Base-by-base conservation (phyloP, 2,113 vertebrate genomes). In the Atractosteus spatula region DNA sequence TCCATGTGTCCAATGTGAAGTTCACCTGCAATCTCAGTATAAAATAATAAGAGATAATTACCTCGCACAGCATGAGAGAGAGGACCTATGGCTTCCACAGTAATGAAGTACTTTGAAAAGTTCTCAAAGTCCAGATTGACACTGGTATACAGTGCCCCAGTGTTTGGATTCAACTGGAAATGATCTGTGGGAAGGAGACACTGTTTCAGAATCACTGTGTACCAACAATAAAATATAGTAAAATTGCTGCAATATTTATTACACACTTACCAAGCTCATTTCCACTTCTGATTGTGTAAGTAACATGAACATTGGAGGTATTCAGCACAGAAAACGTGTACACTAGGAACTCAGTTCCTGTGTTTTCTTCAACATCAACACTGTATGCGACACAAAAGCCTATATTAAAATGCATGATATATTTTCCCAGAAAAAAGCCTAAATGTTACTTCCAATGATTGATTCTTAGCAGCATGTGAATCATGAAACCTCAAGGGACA, bases 191-290 rank as follows among this genome's bases (percentile, higher is more conserved):
- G 44, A 61, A 43, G 56, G 42, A 79, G 2, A 0, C 3, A 59
- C 57, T 6, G 2, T 13, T 3, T 59, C 12, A 59, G 57, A 6
- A 13, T 59, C 0, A 13, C 2, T 14, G 12, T 59, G 54, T 12
- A 8, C 16, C 14, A 44, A 47, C 11, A 44, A 4, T 3, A 51
- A 3, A 45, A 17, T 68, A 51, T 3, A 51, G 11, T 51, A 43
- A 44, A 17, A 66, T 10, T 10, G 47, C 47, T 51, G 42, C 16
- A 66, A 43, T 42, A 66, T 4, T 43, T 16, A 13, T 44, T 66
- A 12, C 2, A 13, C 8, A 75, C 87, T 83, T 55, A 87, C 85
- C 83, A 78, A 43, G 73, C 55, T 86, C 82, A 75, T 87, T 87
- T 71, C 86, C 86, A 71, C 81, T 82, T 11, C 77, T 72, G 66